Conservation (phyloP, 2,797 vertebrate genomes). For the Poeciliopsis paucimaculata region DNA sequence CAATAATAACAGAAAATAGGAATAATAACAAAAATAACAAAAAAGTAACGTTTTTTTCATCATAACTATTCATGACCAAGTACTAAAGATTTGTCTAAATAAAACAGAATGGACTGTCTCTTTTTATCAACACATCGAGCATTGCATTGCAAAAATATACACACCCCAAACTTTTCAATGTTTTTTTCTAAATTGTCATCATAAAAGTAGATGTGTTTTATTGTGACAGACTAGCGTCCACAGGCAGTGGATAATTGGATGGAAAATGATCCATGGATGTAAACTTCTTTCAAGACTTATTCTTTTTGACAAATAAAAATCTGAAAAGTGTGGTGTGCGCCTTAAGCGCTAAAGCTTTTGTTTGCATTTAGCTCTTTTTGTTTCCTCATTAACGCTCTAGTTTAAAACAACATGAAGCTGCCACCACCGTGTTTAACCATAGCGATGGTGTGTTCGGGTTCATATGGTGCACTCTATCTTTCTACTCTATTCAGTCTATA, state of each 20-base stretch:
- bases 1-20: not conserved
- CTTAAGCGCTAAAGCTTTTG: not conserved
- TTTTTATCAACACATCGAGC: slow-evolving; percentile 4
- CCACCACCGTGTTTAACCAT: not conserved
- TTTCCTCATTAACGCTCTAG: not conserved
- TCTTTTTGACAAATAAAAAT: not conserved
- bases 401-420: not conserved
- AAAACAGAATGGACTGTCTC: not conserved
- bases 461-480: too few species aligned
- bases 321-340: not conserved
- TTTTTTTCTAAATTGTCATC: not conserved
- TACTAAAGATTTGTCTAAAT: not conserved
- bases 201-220: not conserved
- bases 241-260: not conserved
- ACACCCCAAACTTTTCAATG: not conserved
- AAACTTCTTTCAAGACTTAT: not conserved
- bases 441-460: not conserved
- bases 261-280: not conserved
- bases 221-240: not conserved
- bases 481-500: too few species aligned
- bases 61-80: not conserved
- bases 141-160: not conserved
- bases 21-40: not conserved
- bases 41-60: too few species aligned
- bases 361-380: not conserved